A percentile compares a stretch with the other conserved stretches of the same genome.
Conservation (phyloP, 2,888 invertebrate genomes). For the Phengaris alcon region DNA sequence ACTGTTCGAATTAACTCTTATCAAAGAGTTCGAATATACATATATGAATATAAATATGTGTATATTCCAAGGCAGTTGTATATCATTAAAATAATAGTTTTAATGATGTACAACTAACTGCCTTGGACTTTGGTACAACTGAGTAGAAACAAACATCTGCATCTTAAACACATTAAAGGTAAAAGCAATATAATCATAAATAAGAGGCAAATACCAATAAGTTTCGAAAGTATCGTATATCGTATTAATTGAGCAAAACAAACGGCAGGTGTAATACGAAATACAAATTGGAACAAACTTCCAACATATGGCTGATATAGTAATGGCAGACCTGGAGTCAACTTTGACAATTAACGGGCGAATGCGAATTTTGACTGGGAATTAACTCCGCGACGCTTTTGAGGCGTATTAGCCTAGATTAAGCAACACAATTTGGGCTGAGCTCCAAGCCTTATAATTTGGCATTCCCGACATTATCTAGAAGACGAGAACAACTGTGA, state of each 20-base stretch:
- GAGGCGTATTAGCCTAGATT: constrained; percentile 40
- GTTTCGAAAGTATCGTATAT: background rate
- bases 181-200: constrained; percentile 31
- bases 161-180: constrained; percentile 25
- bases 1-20: background rate
- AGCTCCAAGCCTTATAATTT: constrained; percentile 39
- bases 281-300: constrained; percentile 45
- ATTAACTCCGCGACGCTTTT: constrained; percentile 49
- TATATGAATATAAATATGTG: too few relatives aligned
- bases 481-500: constrained; percentile 28
- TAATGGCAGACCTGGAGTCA: constrained; percentile 41
- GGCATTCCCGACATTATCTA: constrained; percentile 30
- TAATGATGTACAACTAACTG: background rate
- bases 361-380: constrained; percentile 53
- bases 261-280: constrained; percentile 27
- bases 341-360: constrained; percentile 63
- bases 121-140: background rate
- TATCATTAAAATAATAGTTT: background rate
- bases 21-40: background rate
- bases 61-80: too few relatives aligned
- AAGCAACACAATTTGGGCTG: constrained; percentile 41
- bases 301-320: constrained; percentile 46
- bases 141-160: background rate
- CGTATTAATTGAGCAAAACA: constrained; percentile 21
- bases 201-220: constrained; percentile 3